Base-by-base conservation (phyloP, 2,888 invertebrate genomes). In the Caenorhabditis panamensis region DNA sequence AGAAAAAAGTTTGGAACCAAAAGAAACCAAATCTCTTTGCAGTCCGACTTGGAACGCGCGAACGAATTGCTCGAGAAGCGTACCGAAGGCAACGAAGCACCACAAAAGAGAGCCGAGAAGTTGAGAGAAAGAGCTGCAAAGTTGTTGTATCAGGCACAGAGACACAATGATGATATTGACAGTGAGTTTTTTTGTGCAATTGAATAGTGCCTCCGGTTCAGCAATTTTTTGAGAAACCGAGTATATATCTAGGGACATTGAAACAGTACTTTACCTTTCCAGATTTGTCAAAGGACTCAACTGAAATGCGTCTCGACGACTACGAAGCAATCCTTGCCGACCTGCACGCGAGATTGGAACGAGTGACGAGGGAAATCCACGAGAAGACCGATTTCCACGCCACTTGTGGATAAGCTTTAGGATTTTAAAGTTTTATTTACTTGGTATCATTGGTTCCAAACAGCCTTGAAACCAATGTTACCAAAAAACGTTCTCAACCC, bases 51-150 rank as follows among this genome's bases (percentile, higher is more conserved):
- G 54, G 86, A 84, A 20, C 76, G 82, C 24, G 89, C 89, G 11
- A 68, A 84, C 47, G 82, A 80, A 41, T 77, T 88, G 64, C 61
- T 90, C 59, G 84, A 84, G 24, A 83, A 87, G 53, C 79, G 88
- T 56, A 85, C 84, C 51, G 85, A 84, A 44, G 89, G 89, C 22
- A 88, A 89, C 71, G 89, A 90, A 41, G 89, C 85, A 22, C 87
- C 88, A 24, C 84, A 88, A 54, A 79, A 84, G 58, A 76, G 88
- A 49, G 90, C 90, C 26, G 86, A 89, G 61, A 73, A 79, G 9
- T 66, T 90, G 82, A 79, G 87, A 24, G 77, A 82, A 59, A 68
- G 86, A 26, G 88, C 90, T 8, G 85, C 87, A 22, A 88, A 90
- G 54, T 69, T 90, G 44, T 79, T 90, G 51, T 84, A 87, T 64